Evolutionary conservation across 2,888 invertebrate genomes (phyloP), one percentile per base, ranked within the genome.

Genomic region (Falcaria lacertinaria): DNA sequence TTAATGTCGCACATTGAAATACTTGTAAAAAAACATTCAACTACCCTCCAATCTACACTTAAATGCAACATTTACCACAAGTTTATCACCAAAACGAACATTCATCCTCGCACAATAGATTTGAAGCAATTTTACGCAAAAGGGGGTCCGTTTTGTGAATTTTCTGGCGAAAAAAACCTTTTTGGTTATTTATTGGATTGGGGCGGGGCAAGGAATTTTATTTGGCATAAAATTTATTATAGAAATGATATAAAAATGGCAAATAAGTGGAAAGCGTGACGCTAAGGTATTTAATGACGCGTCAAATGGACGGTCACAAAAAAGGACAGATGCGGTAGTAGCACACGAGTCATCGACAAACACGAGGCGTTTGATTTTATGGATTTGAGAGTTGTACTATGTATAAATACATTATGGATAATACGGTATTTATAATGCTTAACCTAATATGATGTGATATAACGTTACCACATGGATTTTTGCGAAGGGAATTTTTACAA

Each of bases 191-290:
- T 73, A 81, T 80, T 63, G 53, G 57, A 44, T 32, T 41, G 43
- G 58, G 87, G 87, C 80, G 84, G 70, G 61, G 73, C 72, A 51
- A 59, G 60, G 63, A 74, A 78, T 83, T 86, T 83, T 85, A 85
- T 88, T 84, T 83, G 83, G 73, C 86, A 77, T 83, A 74, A 77
- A 83, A 86, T 86, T 70, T 77, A 77, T 80, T 75, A 64, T 81
- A 75, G 70, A 72, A 75, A 78, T 76, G 69, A 76, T 72, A 81
- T 80, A 80, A 83, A 85, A 82, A 83, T 81, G 46, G 74, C 72
- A 85, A 79, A 82, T 84, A 79, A 79, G 83, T 80, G 81, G 74
- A 77, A 87, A 82, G 82, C 81, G 84, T 86, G 82, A 74, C 80
- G 61, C 48, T 49, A 53, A 54, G 53, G 52, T 54, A 66, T 68